Conservation (phyloP, 2,888 invertebrate species). For the Volucella bombylans region DNA sequence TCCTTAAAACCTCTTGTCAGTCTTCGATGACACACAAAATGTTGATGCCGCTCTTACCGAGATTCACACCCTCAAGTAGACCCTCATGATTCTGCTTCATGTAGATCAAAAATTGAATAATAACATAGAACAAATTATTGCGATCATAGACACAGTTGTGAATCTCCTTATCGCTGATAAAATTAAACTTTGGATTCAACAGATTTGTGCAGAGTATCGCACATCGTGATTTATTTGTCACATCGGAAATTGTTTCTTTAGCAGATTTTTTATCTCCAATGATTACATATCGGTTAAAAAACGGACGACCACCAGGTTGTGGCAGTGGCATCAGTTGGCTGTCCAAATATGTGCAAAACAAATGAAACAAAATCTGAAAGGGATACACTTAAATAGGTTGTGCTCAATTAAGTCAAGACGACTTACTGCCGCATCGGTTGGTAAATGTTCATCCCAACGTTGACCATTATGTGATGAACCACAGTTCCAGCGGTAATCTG, state of each 20-base stretch:
- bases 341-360: conserved; percentile 93
- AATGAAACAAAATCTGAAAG: conserved; percentile 90
- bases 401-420: neutral
- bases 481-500: conserved; percentile 93
- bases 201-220: conserved; percentile 81
- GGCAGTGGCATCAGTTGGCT: conserved; percentile 88
- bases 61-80: conserved; percentile 89
- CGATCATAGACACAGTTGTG: conserved; percentile 90
- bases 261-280: conserved; percentile 81
- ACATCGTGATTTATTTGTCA: conserved; percentile 81
- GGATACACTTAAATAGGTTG: conserved; percentile 12
- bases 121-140: conserved; percentile 93
- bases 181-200: conserved; percentile 82
- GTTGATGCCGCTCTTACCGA: conserved; percentile 92
- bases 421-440: conserved; percentile 92
- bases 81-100: conserved; percentile 89
- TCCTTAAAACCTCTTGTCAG: conserved; percentile 72
- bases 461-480: conserved; percentile 89
- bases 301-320: conserved; percentile 87
- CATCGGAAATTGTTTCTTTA: conserved; percentile 80
- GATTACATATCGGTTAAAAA: conserved; percentile 83
- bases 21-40: conserved; percentile 90
- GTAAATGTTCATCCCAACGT: conserved; percentile 91
- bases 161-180: conserved; percentile 85
- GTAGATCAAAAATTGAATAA: conserved; percentile 90